A percentile compares a stretch with the other conserved stretches of the same genome.
Conservation (phyloP, 2,113 vertebrate genomes). For the Phyllopteryx taeniolatus region DNA sequence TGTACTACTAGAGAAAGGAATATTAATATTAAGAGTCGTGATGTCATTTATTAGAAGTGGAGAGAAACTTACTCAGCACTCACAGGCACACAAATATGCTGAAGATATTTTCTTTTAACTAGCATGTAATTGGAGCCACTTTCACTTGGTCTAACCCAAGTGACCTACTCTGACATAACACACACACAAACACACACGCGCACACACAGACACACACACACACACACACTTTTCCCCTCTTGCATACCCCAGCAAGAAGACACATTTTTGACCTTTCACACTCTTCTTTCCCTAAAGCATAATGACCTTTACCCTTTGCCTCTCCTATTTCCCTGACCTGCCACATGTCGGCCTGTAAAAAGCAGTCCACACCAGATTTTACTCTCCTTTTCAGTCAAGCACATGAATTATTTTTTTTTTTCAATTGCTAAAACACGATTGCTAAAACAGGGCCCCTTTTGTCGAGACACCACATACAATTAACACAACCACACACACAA, state of each 20-base stretch:
- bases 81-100: constrained; percentile 30
- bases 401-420: neutral
- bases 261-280: constrained; percentile 53
- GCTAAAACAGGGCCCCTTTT: too few species aligned
- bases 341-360: constrained; percentile 56
- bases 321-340: constrained; percentile 35
- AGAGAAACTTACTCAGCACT: constrained; percentile 16
- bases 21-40: constrained; percentile 11
- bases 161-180: constrained; percentile 34
- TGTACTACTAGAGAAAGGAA: constrained; percentile 22
- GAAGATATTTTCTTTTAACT: constrained; percentile 24
- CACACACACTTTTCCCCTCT: constrained; percentile 10
- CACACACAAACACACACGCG: constrained; percentile 1
- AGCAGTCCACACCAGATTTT: constrained; percentile 21
- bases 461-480: too few species aligned
- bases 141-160: constrained; percentile 30
- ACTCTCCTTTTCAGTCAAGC: constrained; percentile 46
- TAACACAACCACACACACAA: too few species aligned
- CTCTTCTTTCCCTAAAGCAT: constrained; percentile 51
- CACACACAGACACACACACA: constrained; percentile 8
- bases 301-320: constrained; percentile 57
- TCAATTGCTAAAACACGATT: too few species aligned
- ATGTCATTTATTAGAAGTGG: constrained; percentile 20
- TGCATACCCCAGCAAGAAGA: constrained; percentile 17
- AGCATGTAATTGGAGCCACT: constrained; percentile 31